Evolutionary conservation across 2,113 vertebrate genomes (phyloP).

Genomic region (Nothocercus nigrocapillus): DNA sequence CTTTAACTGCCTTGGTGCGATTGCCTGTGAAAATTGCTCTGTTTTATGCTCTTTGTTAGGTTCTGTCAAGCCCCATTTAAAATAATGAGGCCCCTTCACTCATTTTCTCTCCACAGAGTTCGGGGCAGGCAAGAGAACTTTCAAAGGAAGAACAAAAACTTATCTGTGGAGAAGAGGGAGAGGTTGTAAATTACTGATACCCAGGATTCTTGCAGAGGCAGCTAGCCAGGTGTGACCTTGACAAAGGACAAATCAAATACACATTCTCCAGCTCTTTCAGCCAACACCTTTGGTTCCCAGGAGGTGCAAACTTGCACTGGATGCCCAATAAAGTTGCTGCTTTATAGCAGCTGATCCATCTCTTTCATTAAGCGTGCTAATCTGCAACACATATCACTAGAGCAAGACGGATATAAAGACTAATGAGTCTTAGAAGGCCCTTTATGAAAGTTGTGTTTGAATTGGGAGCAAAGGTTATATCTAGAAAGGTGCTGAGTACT

Average conservation of each 20-base stretch:
- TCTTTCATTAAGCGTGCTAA: slow-evolving; percentile 8
- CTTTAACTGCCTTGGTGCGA: slow-evolving; percentile 71
- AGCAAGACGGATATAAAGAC: background rate
- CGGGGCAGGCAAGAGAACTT: background rate
- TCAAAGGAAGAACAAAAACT: slow-evolving; percentile 41
- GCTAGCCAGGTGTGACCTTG: slow-evolving; percentile 24
- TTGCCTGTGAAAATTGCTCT: slow-evolving; percentile 78
- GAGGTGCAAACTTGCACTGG: background rate
- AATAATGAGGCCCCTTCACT: slow-evolving; percentile 76
- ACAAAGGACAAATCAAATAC: slow-evolving; percentile 30
- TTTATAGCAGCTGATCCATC: slow-evolving; percentile 27
- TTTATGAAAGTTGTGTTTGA: background rate
- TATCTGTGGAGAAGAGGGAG: background rate
- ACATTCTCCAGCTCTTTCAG: slow-evolving; percentile 6
- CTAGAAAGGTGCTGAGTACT: background rate
- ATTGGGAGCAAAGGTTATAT: background rate
- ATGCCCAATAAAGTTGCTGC: background rate
- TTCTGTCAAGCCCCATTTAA: slow-evolving; percentile 76
- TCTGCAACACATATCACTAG: background rate
- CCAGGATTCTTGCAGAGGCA: background rate
- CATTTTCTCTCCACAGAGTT: slow-evolving; percentile 46
- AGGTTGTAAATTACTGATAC: slow-evolving; percentile 50
- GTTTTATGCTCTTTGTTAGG: slow-evolving; percentile 75
- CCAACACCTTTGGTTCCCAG: background rate
- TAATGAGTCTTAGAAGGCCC: background rate